Conservation (phyloP, 2,888 invertebrate species). For the Caenorhabditis japonica region DNA sequence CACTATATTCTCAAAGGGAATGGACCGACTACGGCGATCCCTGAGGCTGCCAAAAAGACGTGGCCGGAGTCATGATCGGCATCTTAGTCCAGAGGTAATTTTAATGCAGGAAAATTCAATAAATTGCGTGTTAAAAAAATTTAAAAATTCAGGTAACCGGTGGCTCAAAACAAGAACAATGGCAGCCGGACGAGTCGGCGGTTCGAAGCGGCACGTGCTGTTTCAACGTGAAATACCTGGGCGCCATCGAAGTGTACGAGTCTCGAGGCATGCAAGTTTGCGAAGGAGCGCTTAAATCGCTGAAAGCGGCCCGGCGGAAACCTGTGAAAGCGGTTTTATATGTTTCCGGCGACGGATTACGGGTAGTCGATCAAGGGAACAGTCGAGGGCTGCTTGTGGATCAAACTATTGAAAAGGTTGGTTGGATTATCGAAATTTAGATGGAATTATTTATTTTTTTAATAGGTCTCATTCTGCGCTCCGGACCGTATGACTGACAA, state of each 20-base stretch:
- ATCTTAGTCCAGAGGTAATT: conserved; percentile 26
- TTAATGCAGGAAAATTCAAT: too few species aligned
- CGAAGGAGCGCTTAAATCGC: conserved; percentile 96
- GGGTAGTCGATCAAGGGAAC: conserved; percentile 98
- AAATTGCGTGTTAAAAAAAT: background rate
- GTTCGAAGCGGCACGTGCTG: conserved; percentile 95
- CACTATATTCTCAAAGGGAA: conserved; percentile 61
- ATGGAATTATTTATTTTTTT: background rate
- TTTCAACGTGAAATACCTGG: conserved; percentile 97
- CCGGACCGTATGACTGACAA: conserved; percentile 97
- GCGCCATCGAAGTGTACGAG: conserved; percentile 98
- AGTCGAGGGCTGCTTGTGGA: conserved; percentile 96
- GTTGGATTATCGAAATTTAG: too few species aligned
- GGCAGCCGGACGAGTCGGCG: conserved; percentile 88
- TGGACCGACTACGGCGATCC: conserved; percentile 83
- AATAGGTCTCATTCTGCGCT: conserved; percentile 94
- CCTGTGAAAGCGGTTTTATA: conserved; percentile 83
- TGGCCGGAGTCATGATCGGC: conserved; percentile 42
- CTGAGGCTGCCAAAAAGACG: conserved; percentile 87
- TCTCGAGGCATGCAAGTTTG: conserved; percentile 99
- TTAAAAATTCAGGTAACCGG: conserved; percentile 23
- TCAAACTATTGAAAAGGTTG: conserved; percentile 97
- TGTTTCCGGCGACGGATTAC: conserved; percentile 86
- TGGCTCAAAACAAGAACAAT: conserved; percentile 57
- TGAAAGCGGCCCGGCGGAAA: conserved; percentile 90